phyloP scores from a whole-genome alignment of 1,140 invertebrate genomes.

The Microplitis mediator region DNA sequence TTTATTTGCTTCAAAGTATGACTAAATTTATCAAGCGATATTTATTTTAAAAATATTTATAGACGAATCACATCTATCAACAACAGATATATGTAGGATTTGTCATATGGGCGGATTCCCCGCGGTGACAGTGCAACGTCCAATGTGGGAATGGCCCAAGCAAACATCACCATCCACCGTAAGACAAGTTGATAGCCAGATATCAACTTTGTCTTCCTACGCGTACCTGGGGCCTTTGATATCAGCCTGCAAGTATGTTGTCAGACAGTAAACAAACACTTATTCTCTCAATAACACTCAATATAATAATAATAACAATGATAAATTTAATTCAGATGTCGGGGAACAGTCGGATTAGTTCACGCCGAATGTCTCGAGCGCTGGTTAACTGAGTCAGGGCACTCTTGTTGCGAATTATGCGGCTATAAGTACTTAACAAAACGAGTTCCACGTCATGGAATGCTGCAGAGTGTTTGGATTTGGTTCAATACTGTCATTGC shows the following conservation, averaged over 20 bases:
- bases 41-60: background rate
- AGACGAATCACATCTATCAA: slow-evolving; percentile 26
- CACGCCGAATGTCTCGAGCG: slow-evolving; percentile 72
- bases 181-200: slow-evolving; percentile 34
- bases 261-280: background rate
- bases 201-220: slow-evolving; percentile 39
- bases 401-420: slow-evolving; percentile 67
- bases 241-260: slow-evolving; percentile 55
- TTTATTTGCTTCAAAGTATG: too few species aligned
- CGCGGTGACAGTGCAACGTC: slow-evolving; percentile 28
- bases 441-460: slow-evolving; percentile 63
- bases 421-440: slow-evolving; percentile 64
- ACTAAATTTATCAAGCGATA: background rate
- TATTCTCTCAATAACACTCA: background rate
- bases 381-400: slow-evolving; percentile 71
- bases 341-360: slow-evolving; percentile 70
- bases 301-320: too few species aligned
- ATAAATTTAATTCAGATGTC: slow-evolving; percentile 55
- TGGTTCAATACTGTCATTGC: slow-evolving; percentile 66
- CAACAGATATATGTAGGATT: slow-evolving; percentile 55
- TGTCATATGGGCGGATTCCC: slow-evolving; percentile 55
- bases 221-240: slow-evolving; percentile 48
- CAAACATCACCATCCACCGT: slow-evolving; percentile 12
- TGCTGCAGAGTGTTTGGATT: slow-evolving; percentile 60
- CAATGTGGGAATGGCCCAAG: slow-evolving; percentile 32